Conservation (phyloP, 2,888 invertebrate genomes). For the Hyalella azteca region DNA sequence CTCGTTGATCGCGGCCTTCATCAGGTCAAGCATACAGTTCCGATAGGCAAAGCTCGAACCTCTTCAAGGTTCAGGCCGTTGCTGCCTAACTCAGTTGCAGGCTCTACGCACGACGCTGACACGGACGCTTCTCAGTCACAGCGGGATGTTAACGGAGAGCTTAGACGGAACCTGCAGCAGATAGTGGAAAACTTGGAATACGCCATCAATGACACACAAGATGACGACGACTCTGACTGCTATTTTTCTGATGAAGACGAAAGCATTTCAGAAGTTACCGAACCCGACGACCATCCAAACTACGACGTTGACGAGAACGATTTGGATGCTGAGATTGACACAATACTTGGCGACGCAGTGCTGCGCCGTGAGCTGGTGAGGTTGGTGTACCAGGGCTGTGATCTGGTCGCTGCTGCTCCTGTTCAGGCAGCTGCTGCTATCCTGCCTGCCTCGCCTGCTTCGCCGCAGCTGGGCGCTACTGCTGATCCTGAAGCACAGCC, state of each 20-base stretch:
- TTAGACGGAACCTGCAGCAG: constrained; percentile 13
- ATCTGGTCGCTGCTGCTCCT: constrained; percentile 47
- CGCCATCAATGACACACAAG: constrained; percentile 16
- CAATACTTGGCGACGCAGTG: constrained; percentile 40
- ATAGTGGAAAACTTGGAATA: constrained; percentile 4
- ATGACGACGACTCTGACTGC: constrained; percentile 42
- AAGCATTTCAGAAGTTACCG: constrained; percentile 26
- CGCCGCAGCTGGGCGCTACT: not conserved
- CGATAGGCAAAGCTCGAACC: not conserved
- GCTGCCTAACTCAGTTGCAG: not conserved
- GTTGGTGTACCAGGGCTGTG: constrained; percentile 56
- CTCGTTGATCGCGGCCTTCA: not conserved
- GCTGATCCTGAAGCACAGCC: not conserved
- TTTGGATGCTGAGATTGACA: constrained; percentile 27
- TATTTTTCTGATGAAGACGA: constrained; percentile 45
- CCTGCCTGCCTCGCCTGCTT: not conserved
- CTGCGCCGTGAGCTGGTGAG: constrained; percentile 47
- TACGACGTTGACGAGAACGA: constrained; percentile 39
- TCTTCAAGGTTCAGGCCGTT: not conserved
- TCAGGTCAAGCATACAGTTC: not conserved
- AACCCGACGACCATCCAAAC: constrained; percentile 20
- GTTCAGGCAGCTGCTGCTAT: not conserved
- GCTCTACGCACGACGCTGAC: not conserved
- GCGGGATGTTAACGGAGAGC: not conserved
- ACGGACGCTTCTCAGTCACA: not conserved